Percentiles rank a stretch among this genome's conserved stretches.
phyloP scores from a whole-genome alignment of 2,797 vertebrate genomes.

The Pipistrellus nathusii region DNA sequence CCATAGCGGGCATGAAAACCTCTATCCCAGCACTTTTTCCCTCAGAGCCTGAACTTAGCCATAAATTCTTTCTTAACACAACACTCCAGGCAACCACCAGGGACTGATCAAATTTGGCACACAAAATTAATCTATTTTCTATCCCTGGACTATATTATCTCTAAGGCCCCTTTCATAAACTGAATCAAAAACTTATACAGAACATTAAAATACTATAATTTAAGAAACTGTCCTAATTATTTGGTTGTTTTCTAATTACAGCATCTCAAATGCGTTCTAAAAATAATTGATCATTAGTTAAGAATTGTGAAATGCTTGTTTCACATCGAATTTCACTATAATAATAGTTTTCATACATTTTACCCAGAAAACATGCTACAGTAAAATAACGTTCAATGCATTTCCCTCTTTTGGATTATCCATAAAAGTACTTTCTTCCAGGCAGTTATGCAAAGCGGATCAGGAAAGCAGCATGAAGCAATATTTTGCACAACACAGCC shows the following conservation, averaged over 20 bases:
- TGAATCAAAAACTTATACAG: conserved; percentile 66
- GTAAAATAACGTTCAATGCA: conserved; percentile 59
- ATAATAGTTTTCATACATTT: conserved; percentile 63
- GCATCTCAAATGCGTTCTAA: conserved; percentile 43
- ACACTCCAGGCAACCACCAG: conserved; percentile 70
- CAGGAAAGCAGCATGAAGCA: conserved; percentile 73
- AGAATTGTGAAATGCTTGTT: conserved; percentile 1
- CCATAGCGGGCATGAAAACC: conserved; percentile 57
- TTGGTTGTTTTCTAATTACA: conserved; percentile 59
- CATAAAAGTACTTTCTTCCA: conserved; percentile 71
- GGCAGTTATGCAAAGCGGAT: conserved; percentile 71
- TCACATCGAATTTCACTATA: conserved; percentile 30
- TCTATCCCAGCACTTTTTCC: conserved; percentile 46
- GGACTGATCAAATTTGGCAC: conserved; percentile 80
- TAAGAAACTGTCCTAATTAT: conserved; percentile 37
- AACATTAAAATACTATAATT: conserved; percentile 47
- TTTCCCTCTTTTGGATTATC: conserved; percentile 68
- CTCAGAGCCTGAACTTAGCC: conserved; percentile 71
- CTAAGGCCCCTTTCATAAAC: conserved; percentile 56
- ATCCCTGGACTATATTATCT: conserved; percentile 68
- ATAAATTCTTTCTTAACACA: conserved; percentile 75
- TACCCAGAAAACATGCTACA: conserved; percentile 61
- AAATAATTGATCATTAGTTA: conserved; percentile 55
- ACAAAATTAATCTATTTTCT: conserved; percentile 76
- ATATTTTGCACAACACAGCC: conserved; percentile 61